Evolutionary conservation across 1,140 invertebrate species (phyloP), one percentile per base, ranked within the genome.

Genomic region (Listronotus bonariensis): DNA sequence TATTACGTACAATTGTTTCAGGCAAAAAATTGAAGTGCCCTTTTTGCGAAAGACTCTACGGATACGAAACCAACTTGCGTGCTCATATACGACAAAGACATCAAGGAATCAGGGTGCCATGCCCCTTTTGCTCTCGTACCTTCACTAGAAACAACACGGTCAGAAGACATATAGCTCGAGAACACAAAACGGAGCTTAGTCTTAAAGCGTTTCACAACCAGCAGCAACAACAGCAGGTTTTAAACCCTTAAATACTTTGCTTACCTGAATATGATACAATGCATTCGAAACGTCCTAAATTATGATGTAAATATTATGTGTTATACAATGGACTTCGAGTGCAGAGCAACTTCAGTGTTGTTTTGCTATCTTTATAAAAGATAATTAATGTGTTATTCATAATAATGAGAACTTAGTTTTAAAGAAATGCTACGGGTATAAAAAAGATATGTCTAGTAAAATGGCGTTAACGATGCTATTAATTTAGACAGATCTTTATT

Each of bases 61-160:
- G 92, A 40, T 95, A 95, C 78, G 92, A 95, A 83, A 95, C 92
- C 75, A 95, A 95, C 77, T 80, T 95, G 73, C 86, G 92, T 42
- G 92, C 92, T 43, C 92, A 95, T 79, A 93, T 95, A 76, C 82
- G 92, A 48, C 92, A 94, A 76, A 87, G 92, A 72, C 92, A 95
- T 80, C 92, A 94, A 80, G 92, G 92, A 42, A 93, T 94, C 67
- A 85, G 92, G 9, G 92, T 93, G 71, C 91, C 90, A 5, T 93
- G 92, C 78, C 92, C 92, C 18, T 92, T 91, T 79, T 94, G 92
- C 80, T 83, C 88, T 72, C 87, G 92, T 56, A 94, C 92, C n/a
- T 95, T 95, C 80, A 95, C 92, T 57, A 86, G 92, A 67, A 94
- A 94, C 82, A 94, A 94, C 82, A 95, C 92, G 20, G 92, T 93